These are phyloP conservation scores for Deroplatys truncata DNA, from an alignment of 2,888 invertebrate species.

Conservation along the genomic window DNA sequence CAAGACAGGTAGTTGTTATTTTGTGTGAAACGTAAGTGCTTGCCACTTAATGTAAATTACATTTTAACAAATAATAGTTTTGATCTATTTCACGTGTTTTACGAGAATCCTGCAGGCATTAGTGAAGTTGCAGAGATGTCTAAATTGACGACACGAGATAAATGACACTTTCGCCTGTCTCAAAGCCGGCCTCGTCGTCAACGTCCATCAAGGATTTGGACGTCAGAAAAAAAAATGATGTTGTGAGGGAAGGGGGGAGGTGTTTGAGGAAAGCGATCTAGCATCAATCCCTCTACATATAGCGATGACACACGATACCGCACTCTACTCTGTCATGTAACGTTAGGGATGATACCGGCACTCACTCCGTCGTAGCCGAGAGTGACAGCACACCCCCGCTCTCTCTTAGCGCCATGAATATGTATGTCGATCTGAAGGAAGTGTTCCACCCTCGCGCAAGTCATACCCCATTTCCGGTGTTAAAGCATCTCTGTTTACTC, in stretches of 20 bases:
- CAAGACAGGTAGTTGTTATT: too few species aligned
- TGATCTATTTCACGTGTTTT: too few species aligned
- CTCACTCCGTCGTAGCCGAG: not conserved
- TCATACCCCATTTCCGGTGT: not conserved
- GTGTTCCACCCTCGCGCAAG: not conserved
- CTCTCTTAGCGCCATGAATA: conserved; percentile 8
- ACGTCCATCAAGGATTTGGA: conserved; percentile 15
- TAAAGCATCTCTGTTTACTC: not conserved
- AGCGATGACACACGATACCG: conserved; percentile 11
- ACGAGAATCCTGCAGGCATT: not conserved
- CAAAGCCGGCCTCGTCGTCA: not conserved
- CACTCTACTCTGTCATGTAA: not conserved
- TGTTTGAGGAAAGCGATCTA: not conserved
- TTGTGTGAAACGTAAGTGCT: too few species aligned
- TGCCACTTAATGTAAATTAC: too few species aligned
- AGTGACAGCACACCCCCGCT: not conserved
- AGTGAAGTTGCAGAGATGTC: not conserved
- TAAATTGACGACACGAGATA: conserved; percentile 10
- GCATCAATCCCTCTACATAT: conserved; percentile 12
- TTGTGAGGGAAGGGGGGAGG: not conserved
- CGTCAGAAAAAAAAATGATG: not conserved
- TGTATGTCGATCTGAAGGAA: not conserved
- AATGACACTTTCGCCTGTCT: not conserved
- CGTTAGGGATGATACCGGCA: not conserved
- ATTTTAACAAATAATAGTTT: too few species aligned